phyloP scores from a whole-genome alignment of 2,113 vertebrate species.

The Pipra filicauda region DNA sequence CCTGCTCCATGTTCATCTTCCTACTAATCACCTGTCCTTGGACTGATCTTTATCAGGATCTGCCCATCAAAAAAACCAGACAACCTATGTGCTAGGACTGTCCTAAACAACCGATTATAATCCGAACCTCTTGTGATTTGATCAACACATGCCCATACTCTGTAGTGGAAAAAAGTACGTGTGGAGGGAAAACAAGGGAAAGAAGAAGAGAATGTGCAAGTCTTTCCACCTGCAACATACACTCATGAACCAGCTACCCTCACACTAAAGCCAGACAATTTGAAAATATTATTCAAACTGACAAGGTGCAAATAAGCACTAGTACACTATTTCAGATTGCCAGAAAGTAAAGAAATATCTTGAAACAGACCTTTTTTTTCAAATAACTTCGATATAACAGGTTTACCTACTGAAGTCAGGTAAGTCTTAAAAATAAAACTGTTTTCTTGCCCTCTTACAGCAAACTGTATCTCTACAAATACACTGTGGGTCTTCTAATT shows the following conservation, averaged over 20 bases:
- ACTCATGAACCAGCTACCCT: background rate
- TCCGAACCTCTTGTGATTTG: background rate
- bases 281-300: background rate
- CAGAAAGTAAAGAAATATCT: background rate
- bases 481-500: background rate
- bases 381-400: background rate
- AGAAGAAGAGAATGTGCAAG: background rate
- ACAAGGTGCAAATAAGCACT: background rate
- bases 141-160: background rate
- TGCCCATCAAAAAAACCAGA: background rate
- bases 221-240: background rate
- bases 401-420: background rate
- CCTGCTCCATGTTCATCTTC: fast-evolving
- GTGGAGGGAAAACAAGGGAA: background rate
- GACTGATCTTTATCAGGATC: background rate
- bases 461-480: background rate
- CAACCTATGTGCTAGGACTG: background rate
- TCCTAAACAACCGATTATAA: background rate
- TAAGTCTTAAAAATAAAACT: background rate
- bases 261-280: background rate
- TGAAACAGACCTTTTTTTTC: background rate
- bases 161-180: background rate
- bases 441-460: background rate
- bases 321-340: background rate
- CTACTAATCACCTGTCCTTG: background rate